Percentiles rank a stretch among this genome's conserved stretches.
phyloP scores from a whole-genome alignment of 2,888 invertebrate species.

The Campoplex capitator region DNA sequence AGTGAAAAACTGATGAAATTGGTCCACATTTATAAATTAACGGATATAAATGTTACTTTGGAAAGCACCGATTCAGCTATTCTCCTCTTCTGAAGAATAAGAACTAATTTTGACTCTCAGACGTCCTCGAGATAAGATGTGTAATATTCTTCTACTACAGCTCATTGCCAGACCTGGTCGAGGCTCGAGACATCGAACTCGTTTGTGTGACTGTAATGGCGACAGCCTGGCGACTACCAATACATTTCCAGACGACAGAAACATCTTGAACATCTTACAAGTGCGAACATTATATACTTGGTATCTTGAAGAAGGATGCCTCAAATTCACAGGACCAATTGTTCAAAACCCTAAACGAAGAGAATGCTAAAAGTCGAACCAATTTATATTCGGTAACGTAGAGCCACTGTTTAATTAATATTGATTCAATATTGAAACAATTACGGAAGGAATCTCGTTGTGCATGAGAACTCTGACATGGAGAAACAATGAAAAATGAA shows the following conservation, averaged over 20 bases:
- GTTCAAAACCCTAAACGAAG: too few species aligned
- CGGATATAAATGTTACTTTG: constrained; percentile 1
- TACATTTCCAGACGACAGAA: constrained; percentile 49
- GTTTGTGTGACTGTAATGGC: constrained; percentile 52
- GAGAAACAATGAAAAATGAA: background rate
- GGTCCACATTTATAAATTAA: background rate
- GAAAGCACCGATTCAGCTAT: background rate
- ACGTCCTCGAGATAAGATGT: constrained; percentile 41
- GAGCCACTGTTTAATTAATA: too few species aligned
- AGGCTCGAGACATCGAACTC: constrained; percentile 30
- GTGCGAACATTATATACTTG: background rate
- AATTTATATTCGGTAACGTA: too few species aligned
- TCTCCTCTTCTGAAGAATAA: background rate
- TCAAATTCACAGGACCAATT: too few species aligned
- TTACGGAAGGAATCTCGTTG: too few species aligned
- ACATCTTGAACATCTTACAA: constrained; percentile 57
- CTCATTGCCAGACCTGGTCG: constrained; percentile 27
- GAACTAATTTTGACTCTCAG: background rate
- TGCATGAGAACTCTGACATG: too few species aligned
- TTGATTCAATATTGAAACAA: too few species aligned
- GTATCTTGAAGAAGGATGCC: background rate
- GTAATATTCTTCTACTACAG: constrained; percentile 20
- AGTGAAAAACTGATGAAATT: background rate
- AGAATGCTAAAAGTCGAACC: too few species aligned
- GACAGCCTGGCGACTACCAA: constrained; percentile 61